These are phyloP conservation scores for Hyla sarda DNA, from an alignment of 2,113 vertebrate species.

Conservation along the genomic window DNA sequence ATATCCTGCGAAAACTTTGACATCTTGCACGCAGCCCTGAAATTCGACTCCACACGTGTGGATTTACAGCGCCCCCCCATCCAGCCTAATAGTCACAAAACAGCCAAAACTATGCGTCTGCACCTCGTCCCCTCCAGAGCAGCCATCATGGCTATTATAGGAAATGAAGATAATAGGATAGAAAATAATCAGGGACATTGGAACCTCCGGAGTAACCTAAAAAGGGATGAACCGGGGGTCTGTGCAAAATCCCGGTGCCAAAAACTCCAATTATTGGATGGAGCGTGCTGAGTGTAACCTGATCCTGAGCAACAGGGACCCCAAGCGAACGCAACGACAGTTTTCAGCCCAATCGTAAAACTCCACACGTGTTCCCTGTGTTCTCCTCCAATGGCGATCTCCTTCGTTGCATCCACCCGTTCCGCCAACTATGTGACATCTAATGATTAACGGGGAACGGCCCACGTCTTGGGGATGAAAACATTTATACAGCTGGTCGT, in stretches of 20 bases:
- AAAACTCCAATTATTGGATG: background rate
- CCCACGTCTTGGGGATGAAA: background rate
- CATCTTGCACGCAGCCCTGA: background rate
- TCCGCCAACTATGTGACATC: conserved; percentile 43
- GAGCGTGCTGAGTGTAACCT: background rate
- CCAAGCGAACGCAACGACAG: background rate
- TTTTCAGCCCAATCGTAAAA: conserved; percentile 9
- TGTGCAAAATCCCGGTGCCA: background rate
- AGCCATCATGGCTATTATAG: background rate
- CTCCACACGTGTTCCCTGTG: conserved; percentile 12
- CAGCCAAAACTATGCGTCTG: background rate
- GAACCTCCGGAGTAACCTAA: conserved; percentile 13
- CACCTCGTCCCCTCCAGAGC: background rate
- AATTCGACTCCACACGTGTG: background rate
- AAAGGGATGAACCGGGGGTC: background rate
- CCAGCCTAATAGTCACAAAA: background rate
- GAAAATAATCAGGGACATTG: conserved; percentile 2
- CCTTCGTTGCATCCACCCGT: background rate
- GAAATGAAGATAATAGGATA: background rate
- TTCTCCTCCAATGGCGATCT: background rate
- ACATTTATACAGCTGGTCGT: conserved; percentile 49
- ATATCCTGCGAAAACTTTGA: background rate
- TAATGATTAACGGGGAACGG: conserved; percentile 17
- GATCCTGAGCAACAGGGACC: background rate
- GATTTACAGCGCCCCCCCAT: background rate